Evolutionary conservation across 1,140 invertebrate species (phyloP), one percentile per base, ranked within the genome.

Genomic region (Formica exsecta): DNA sequence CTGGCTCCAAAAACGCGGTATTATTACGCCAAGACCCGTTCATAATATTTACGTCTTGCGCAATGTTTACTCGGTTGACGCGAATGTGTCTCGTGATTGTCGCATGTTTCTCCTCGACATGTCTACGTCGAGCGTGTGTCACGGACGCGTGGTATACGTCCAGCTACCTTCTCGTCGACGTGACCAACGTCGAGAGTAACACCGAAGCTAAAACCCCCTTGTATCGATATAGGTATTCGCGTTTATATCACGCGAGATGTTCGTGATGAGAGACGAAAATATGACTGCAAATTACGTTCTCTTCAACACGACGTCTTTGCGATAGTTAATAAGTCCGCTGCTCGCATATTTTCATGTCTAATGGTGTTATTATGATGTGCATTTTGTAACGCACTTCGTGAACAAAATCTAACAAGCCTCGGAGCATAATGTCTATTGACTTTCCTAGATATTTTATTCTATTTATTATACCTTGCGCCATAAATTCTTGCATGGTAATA

Each of bases 1-100:
- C 86, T 98, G 97, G 97, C 95, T 98, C 62, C 96, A 96, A 92
- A 98, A 98, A 95, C 96, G 97, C 92, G 97, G 96, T 96, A 94
- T 71, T 79, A 29, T 22, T 73, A 19, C 16, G 25, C 22, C n/a
- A 8, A 48, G 59, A 5, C n/a, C 77, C 16, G 65, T 54, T 90
- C 74, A 83, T 88, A 87, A 83, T 89, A 89, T 88, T 90, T 90
- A 76, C 62, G 29, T 90, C 86, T 74, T 22, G n/a, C 25, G 22
- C 38, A 11, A 73, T 80, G 76, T 80, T 80, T 70, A 70, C 16
- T 19, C 32, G 32, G 29, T 29, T 29, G 38, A 9, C 22, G 13
- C 25, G 36, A 48, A 48, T 48, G 8, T n/a, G 7, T 44, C 41
- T 29, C 9, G 48, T n/a, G 19, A 48, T 13, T 75, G 32, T 75